A percentile compares a stretch with the other conserved stretches of the same genome.
phyloP scores from a whole-genome alignment of 2,888 invertebrate species.

The Drosophila neonasuta region DNA sequence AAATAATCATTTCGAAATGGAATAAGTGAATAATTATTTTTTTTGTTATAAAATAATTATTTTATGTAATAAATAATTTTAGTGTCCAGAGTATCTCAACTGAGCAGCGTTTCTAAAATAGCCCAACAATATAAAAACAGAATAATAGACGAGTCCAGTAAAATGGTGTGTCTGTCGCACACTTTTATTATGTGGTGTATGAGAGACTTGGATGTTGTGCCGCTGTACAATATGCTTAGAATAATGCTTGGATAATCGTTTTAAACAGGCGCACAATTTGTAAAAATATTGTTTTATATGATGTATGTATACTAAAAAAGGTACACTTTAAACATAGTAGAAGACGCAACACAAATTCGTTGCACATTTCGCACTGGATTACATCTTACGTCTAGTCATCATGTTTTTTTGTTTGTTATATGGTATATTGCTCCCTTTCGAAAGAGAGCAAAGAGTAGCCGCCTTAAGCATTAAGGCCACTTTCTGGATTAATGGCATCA shows the following conservation, averaged over 20 bases:
- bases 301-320: conserved; percentile 66
- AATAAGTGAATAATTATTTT: conserved; percentile 17
- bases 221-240: conserved; percentile 69
- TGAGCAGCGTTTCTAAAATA: not conserved
- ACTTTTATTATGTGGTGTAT: conserved; percentile 63
- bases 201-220: conserved; percentile 64
- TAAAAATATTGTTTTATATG: conserved; percentile 45
- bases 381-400: conserved; percentile 70
- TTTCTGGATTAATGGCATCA: conserved; percentile 27
- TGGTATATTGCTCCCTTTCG: conserved; percentile 20
- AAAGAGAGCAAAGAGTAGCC: conserved; percentile 32
- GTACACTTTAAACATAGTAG: conserved; percentile 72
- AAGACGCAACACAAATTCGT: conserved; percentile 71
- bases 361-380: conserved; percentile 72
- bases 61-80: conserved; percentile 32
- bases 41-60: conserved; percentile 19
- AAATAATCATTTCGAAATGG: conserved; percentile 15
- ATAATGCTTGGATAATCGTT: conserved; percentile 57
- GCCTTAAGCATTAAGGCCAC: conserved; percentile 35
- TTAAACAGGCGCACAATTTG: conserved; percentile 68
- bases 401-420: conserved; percentile 19
- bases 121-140: not conserved
- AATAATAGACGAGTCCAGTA: conserved; percentile 49
- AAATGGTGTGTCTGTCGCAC: conserved; percentile 54
- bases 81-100: conserved; percentile 11